Evolutionary conservation across 1,140 invertebrate species (phyloP), one percentile per base, ranked within the genome.

Genomic region (Ephestia elutella): DNA sequence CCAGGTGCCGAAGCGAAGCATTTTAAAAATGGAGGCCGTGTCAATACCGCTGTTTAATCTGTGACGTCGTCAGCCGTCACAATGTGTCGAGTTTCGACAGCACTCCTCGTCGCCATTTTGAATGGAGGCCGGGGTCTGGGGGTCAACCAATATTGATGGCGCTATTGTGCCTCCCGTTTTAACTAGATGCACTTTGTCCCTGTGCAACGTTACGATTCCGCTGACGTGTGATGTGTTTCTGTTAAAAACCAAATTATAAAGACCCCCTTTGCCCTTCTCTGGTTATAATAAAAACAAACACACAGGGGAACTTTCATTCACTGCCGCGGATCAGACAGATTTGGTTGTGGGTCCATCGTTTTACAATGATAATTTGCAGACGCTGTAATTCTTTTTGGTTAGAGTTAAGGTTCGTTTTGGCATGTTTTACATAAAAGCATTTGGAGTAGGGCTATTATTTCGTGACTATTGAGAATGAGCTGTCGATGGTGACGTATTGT

Each of bases 401-500:
- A 11, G 5, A 0, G 1, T 0, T 69, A 72, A 70, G 61, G 71
- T 70, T 63, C n/a, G 17, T 54, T 68, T 71, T 73, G 8, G 59
- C 38, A 9, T 64, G 49, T 18, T 59, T 60, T 57, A 7, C 13
- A 0, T 49, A 21, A 44, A 57, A 57, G 20, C 19, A 60, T 55
- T 49, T 65, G 60, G 44, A 54, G 30, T 53, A 25, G 25, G 49
- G 75, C 71, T 73, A 78, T 78, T 81, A 81, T 82, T 78, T 82
- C 71, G 74, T 74, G 75, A 77, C 74, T 76, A 76, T 77, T 74
- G 72, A 77, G 75, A 79, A 77, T 78, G 77, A 76, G 75, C 80
- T 76, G 75, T 76, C 75, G 70, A 74, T 74, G 66, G 78, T 82
- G 81, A 84, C 76, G 74, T 76, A 82, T 84, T 79, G 74, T 78